Base-by-base conservation (phyloP, 2,113 vertebrate species). In the Salvelinus sp. region DNA sequence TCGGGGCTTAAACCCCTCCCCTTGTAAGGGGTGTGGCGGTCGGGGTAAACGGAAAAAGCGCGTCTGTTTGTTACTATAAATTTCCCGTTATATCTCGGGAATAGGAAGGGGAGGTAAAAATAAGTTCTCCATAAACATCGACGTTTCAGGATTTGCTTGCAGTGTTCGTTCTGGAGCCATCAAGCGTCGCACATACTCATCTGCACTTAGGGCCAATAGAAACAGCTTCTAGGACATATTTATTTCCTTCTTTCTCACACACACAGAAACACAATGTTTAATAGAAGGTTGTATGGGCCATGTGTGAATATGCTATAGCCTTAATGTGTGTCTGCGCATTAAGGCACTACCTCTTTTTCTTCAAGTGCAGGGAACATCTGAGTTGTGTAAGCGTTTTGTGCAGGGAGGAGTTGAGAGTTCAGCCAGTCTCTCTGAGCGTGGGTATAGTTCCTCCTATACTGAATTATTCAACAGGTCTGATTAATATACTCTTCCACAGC, bases 391-490 rank as follows among this genome's bases (percentile, higher is more conserved):
- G 20, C 13, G 10, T n/a, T 33, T 14, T 48, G 68, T 14, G 44
- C 44, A n/a, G 3, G 10, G 33, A 30, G 6, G n/a, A 6, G 54
- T 7, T 9, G 68, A 22, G 68, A 12, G 13, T 44, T 69, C 67
- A 10, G 38, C 2, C 38, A 44, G 38, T 69, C 67, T 22, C 12
- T 67, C 13, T 68, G n/a, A 13, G 33, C 20, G 1, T 23, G 3
- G 18, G 23, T 48, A 23, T 69, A 47, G 30, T 48, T 48, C 68
- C 16, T 20, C 18, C 33, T 5, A 7, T 63, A 48, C 33, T 69
- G 44, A 69, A 69, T 50, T 47, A 69, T 69, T 69, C 14, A 69
- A 47, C 44, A 47, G 22, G 68, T 69, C 68, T 69, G 44, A 69
- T 48, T 50, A 69, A 69, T 50, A 69, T 33, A 38, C 44, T 10